Evolutionary conservation across 2,888 invertebrate species (phyloP), one percentile per base, ranked within the genome.

Genomic region (Drosophila atroscutellata): DNA sequence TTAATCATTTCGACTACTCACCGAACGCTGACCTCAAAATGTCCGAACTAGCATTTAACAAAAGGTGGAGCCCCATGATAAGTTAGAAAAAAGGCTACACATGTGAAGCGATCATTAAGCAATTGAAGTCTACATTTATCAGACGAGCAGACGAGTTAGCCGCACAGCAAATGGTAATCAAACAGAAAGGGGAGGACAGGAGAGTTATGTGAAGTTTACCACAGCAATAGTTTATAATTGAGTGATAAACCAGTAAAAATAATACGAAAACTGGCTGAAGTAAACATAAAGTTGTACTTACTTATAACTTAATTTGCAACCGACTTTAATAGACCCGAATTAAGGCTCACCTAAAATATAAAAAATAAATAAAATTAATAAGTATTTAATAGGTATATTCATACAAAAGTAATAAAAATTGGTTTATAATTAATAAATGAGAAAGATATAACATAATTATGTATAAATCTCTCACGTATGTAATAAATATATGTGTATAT

Each of bases 1-100:
- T n/a, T 49, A 68, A 69, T 68, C 51, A 66, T 59, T 59, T 72
- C 50, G 47, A 52, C 52, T 51, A 56, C 45, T 32, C n/a, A 66
- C 26, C 51, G 51, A 52, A 66, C 15, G 20, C 47, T 68, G 50
- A 76, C 52, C 60, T 57, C 47, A 66, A 66, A 61, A 54, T 28
- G 24, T 45, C 3, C 30, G 18, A 62, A 9, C 18, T 51, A 50
- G 8, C 45, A 15, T 28, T 49, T 39, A 30, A 36, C 18, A 37
- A 37, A 37, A 51, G 37, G 11, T 49, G 36, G 42, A 55, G 26
- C 54, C 1, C 39, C 42, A 26, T 5, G 37, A 57, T n/a, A 37
- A 32, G 56, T 30, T 61, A 3, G 45, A 45, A 55, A 36, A 50
- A 5, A 26, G 18, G 9, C 58, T 24, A 20, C 37, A 50, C 54